These are phyloP conservation scores for Ophiodon elongatus DNA, from an alignment of 2,113 vertebrate genomes.

Conservation along the genomic window DNA sequence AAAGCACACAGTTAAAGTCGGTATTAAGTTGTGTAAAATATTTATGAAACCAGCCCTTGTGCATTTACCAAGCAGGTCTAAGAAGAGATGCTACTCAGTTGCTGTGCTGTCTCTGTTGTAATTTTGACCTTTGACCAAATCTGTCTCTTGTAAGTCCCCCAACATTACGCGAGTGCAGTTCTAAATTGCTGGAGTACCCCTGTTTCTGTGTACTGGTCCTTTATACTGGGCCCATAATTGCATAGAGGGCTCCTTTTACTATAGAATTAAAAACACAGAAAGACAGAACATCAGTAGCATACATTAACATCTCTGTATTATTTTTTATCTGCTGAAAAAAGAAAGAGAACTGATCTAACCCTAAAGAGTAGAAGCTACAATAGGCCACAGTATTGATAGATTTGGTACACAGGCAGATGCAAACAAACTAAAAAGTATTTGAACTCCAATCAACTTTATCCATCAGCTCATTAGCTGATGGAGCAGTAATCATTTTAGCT, in stretches of 20 bases:
- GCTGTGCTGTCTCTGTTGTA: neutral
- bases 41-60: neutral
- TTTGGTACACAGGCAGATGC: slow-evolving; percentile 33
- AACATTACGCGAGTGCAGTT: neutral
- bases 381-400: slow-evolving; percentile 35
- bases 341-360: slow-evolving; percentile 20
- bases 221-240: slow-evolving; percentile 52
- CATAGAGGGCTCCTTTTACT: slow-evolving; percentile 56
- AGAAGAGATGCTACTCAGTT: neutral
- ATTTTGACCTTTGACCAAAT: neutral
- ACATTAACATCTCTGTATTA: slow-evolving; percentile 18
- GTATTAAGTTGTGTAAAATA: neutral
- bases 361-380: slow-evolving; percentile 35
- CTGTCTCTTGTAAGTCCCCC: neutral
- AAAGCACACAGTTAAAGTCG: neutral
- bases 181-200: slow-evolving; percentile 16
- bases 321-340: slow-evolving; percentile 33
- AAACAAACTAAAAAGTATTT: slow-evolving; percentile 14
- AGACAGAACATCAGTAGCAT: neutral
- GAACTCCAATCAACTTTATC: neutral
- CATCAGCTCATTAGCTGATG: neutral
- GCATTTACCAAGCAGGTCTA: neutral
- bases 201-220: slow-evolving; percentile 27
- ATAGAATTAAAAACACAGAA: slow-evolving; percentile 20
- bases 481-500: slow-evolving; percentile 4